Base-by-base conservation (phyloP, 2,113 vertebrate species). In the Oceanodroma tethys region DNA sequence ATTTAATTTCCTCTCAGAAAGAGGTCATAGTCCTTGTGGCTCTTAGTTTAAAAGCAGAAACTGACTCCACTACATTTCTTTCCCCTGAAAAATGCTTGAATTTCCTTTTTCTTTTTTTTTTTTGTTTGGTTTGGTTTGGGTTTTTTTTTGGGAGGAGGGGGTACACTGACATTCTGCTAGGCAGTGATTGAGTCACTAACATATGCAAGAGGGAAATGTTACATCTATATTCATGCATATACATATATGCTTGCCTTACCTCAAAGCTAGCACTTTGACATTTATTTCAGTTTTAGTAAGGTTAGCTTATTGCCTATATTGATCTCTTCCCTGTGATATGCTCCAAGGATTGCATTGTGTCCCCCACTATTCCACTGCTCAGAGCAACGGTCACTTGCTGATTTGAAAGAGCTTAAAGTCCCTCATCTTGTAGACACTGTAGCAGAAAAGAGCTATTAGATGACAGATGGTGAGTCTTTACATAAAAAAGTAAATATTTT, bases 231-330 rank as follows among this genome's bases (percentile, higher is more conserved):
- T 94, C 29, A 86, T 92, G 45, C 43, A 86, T 81, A 87, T 75
- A 47, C 55, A 68, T 91, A 16, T 34, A n/a, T 48, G 21, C 14
- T 96, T 83, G 16, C 26, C 65, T 92, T 92, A 66, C 25, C 43
- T 53, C 48, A 59, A 76, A 90, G 34, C 22, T 79, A 60, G 47
- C 72, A 84, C 62, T 63, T 38, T 42, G 79, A 52, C 71, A 75
- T 96, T 87, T 88, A 66, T 88, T 96, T 95, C 68, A 43, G 32
- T 81, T 96, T 93, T 83, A 65, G 38, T 20, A 82, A 86, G 11
- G 22, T 47, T 78, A 43, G 19, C 6, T 91, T 92, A 55, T 66
- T 86, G 58, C 40, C 71, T 63, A 9, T 67, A 19, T 80, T 70
- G 26, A 74, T 75, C 12, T 70, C 30, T 92, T 92, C 32, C 32